phyloP scores from a whole-genome alignment of 2,113 vertebrate species.

The Ammodytes marinus region DNA sequence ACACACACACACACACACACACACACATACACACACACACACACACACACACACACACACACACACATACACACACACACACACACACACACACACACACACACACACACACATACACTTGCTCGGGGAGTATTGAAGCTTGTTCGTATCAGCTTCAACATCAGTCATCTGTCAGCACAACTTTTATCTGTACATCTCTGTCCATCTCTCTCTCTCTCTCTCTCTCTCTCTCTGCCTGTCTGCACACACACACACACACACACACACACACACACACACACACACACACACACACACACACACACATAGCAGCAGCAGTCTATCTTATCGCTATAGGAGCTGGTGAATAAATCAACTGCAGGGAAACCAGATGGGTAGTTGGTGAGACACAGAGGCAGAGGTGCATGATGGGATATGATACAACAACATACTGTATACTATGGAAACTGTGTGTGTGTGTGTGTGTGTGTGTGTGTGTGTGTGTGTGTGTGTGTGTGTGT shows the following conservation, averaged over 20 bases:
- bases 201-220: constrained; percentile 50
- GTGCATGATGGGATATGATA: constrained; percentile 66
- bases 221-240: constrained; percentile 47
- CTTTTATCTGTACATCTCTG: constrained; percentile 73
- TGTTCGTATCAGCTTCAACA: constrained; percentile 74
- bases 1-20: constrained; percentile 7
- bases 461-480: too few species aligned
- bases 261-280: constrained; percentile 31
- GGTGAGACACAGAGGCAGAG: constrained; percentile 52
- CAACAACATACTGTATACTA: too few species aligned
- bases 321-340: constrained; percentile 73
- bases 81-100: constrained; percentile 22
- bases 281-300: constrained; percentile 33
- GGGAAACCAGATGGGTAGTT: constrained; percentile 61
- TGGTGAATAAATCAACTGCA: constrained; percentile 74
- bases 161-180: constrained; percentile 80
- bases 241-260: constrained; percentile 2
- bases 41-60: constrained; percentile 16
- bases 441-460: too few species aligned
- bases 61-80: constrained; percentile 24
- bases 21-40: neutral
- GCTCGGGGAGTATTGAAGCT: constrained; percentile 37
- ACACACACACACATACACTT: constrained; percentile 18
- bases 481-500: too few species aligned
- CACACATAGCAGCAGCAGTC: constrained; percentile 47